Conservation (phyloP, 1,140 invertebrate species). For the Stegodyphus dumicola region DNA sequence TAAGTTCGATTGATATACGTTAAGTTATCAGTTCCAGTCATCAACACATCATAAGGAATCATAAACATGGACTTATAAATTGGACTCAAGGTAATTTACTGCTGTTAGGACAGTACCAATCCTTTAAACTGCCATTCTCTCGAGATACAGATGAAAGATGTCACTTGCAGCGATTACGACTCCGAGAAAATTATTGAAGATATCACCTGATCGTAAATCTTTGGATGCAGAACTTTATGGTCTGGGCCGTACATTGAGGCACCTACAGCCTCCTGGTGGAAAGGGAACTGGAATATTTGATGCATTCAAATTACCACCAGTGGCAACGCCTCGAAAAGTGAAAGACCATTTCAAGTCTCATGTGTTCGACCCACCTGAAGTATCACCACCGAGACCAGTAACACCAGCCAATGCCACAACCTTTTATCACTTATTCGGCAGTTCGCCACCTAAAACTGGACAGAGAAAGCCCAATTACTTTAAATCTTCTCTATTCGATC, state of each 20-base stretch:
- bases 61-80: no score
- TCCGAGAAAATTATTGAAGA: not conserved
- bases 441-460: not conserved
- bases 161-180: no score
- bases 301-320: conserved; percentile 10
- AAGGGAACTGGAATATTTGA: conserved; percentile 27
- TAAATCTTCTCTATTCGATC: conserved; percentile 7
- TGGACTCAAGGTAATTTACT: no score
- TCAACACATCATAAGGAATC: no score
- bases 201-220: conserved; percentile 19
- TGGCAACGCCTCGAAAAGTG: not conserved
- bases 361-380: not conserved
- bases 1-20: no score
- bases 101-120: no score
- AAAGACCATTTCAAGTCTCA: conserved; percentile 32
- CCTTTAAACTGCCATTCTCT: no score
- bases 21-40: no score
- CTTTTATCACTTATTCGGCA: conserved; percentile 9
- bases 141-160: no score
- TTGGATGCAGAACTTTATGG: conserved; percentile 43
- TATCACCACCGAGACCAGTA: conserved; percentile 8
- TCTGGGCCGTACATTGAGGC: conserved; percentile 17
- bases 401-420: conserved; percentile 6
- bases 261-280: conserved; percentile 36
- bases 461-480: not conserved